phyloP scores from a whole-genome alignment of 1,140 invertebrate species.

The Brachionus sp. region DNA sequence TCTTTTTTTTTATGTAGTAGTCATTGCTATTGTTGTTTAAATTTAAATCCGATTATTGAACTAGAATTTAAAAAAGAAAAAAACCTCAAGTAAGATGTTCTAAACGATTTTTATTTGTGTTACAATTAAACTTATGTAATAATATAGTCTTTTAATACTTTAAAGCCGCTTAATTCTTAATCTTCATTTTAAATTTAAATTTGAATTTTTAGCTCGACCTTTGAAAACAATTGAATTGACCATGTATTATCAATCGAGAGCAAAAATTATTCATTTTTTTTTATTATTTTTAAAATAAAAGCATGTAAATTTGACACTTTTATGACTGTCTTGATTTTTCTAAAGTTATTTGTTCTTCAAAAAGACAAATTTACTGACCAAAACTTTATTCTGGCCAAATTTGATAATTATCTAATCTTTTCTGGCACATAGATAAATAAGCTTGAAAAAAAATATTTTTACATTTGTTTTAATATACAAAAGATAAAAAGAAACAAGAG shows the following conservation, averaged over 20 bases:
- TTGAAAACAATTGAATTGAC: background rate
- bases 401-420: too few relatives aligned
- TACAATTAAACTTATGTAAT: background rate
- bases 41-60: conserved; percentile 42
- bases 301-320: too few relatives aligned
- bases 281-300: background rate
- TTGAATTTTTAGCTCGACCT: background rate
- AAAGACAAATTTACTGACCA: too few relatives aligned
- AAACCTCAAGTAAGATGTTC: background rate
- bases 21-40: background rate
- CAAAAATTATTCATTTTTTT: background rate
- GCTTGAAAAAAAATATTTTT: too few relatives aligned
- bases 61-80: background rate
- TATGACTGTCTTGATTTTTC: too few relatives aligned
- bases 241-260: background rate
- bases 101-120: background rate
- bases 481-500: too few relatives aligned
- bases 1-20: background rate
- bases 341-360: too few relatives aligned
- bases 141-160: background rate
- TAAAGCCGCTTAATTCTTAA: background rate
- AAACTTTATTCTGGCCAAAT: too few relatives aligned
- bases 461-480: too few relatives aligned
- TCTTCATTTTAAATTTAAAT: conserved; percentile 7
- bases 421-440: too few relatives aligned